Conservation (phyloP, 1,140 invertebrate genomes). For the Daktulosphaira vitifoliae region DNA sequence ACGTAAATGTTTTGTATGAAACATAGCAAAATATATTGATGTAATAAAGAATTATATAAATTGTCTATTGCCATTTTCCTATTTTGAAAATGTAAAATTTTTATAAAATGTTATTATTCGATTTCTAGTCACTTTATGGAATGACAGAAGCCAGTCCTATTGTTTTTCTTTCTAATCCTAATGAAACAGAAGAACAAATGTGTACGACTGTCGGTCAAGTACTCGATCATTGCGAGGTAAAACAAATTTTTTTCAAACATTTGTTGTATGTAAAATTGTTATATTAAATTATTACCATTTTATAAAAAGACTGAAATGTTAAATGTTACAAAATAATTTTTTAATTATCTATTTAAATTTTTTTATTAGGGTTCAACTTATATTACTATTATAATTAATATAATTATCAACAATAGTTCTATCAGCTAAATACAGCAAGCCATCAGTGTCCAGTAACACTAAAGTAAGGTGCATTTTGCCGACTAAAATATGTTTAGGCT, state of each 20-base stretch:
- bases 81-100: background rate
- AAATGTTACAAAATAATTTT: background rate
- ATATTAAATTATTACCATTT: background rate
- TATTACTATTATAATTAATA: background rate
- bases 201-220: conserved; percentile 69
- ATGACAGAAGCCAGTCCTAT: conserved; percentile 78
- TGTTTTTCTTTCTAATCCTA: conserved; percentile 52
- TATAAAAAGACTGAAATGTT: background rate
- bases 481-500: background rate
- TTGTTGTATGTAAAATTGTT: too few relatives aligned
- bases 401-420: background rate
- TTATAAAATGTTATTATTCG: conserved; percentile 37
- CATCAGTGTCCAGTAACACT: background rate
- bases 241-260: background rate
- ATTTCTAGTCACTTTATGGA: conserved; percentile 69
- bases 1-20: conserved; percentile 3
- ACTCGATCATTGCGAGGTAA: conserved; percentile 66
- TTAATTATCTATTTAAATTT: background rate
- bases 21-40: conserved; percentile 5
- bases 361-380: background rate
- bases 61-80: too few relatives aligned
- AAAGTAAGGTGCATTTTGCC: background rate
- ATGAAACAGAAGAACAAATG: conserved; percentile 57
- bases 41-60: background rate
- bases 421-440: background rate